phyloP scores from a whole-genome alignment of 2,888 invertebrate species.

The Ecliptopera silaceata region DNA sequence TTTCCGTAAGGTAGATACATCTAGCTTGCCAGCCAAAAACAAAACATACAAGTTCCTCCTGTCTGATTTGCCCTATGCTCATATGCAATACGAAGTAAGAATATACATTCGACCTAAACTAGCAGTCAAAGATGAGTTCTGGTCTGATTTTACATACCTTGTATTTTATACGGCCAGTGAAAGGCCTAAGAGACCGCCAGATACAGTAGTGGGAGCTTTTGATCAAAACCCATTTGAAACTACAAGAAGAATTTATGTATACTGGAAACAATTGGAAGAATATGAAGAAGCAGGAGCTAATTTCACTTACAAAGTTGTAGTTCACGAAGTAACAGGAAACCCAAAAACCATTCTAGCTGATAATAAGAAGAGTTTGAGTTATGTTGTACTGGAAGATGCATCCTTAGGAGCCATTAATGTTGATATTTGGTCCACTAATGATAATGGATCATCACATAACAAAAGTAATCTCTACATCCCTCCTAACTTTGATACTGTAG shows the following conservation, averaged over 20 bases:
- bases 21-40: slow-evolving; percentile 58
- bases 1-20: slow-evolving; percentile 69
- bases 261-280: slow-evolving; percentile 89
- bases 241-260: slow-evolving; percentile 86
- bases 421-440: slow-evolving; percentile 84
- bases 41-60: slow-evolving; percentile 72
- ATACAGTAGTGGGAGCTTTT: slow-evolving; percentile 88
- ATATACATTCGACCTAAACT: slow-evolving; percentile 85
- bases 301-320: slow-evolving; percentile 86
- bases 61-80: slow-evolving; percentile 84
- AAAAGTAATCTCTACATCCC: slow-evolving; percentile 85
- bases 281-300: slow-evolving; percentile 88
- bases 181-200: slow-evolving; percentile 86
- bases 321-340: slow-evolving; percentile 56
- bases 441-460: slow-evolving; percentile 81
- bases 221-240: slow-evolving; percentile 81
- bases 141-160: slow-evolving; percentile 86
- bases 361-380: slow-evolving; percentile 82
- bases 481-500: slow-evolving; percentile 67
- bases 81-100: slow-evolving; percentile 87
- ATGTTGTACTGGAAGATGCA: slow-evolving; percentile 83
- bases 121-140: slow-evolving; percentile 83
- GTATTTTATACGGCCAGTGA: slow-evolving; percentile 84
- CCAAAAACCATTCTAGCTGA: slow-evolving; percentile 65
- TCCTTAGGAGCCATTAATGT: slow-evolving; percentile 71